These are phyloP conservation scores for Mactromeris polynyma DNA, from an alignment of 2,888 invertebrate genomes.

Conservation along the genomic window DNA sequence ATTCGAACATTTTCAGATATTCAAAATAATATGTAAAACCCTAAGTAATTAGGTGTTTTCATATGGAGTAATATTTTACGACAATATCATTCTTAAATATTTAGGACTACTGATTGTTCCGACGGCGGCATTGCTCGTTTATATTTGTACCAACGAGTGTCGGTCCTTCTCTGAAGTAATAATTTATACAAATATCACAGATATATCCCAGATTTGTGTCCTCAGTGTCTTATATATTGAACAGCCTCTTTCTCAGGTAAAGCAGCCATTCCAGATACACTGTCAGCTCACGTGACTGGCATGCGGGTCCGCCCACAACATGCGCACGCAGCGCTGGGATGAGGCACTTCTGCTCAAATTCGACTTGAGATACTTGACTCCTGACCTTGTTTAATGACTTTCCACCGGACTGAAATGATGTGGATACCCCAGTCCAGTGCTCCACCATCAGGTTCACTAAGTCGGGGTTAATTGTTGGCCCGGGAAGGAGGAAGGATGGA, in stretches of 20 bases:
- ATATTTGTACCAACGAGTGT: background rate
- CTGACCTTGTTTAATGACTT: background rate
- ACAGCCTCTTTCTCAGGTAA: constrained; percentile 45
- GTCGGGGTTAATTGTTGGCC: constrained; percentile 17
- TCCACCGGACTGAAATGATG: background rate
- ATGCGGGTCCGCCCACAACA: constrained; percentile 32
- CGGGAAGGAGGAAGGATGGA: constrained; percentile 38
- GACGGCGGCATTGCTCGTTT: too few relatives aligned
- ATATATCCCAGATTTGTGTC: background rate
- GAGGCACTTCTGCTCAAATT: constrained; percentile 55
- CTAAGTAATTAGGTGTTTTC: too few relatives aligned
- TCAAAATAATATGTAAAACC: too few relatives aligned
- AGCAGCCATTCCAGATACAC: constrained; percentile 60
- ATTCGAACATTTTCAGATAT: too few relatives aligned
- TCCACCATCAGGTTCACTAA: constrained; percentile 33
- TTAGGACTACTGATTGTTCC: too few relatives aligned
- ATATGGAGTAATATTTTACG: too few relatives aligned
- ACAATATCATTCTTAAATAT: too few relatives aligned
- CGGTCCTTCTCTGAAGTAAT: background rate
- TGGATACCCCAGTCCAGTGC: constrained; percentile 25
- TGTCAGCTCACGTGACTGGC: constrained; percentile 45
- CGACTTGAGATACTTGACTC: constrained; percentile 47
- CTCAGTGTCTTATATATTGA: constrained; percentile 31
- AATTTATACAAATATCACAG: constrained; percentile 7
- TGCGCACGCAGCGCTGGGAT: constrained; percentile 55